These are phyloP conservation scores for Bubo bubo DNA, from an alignment of 2,113 vertebrate species.

Conservation along the genomic window DNA sequence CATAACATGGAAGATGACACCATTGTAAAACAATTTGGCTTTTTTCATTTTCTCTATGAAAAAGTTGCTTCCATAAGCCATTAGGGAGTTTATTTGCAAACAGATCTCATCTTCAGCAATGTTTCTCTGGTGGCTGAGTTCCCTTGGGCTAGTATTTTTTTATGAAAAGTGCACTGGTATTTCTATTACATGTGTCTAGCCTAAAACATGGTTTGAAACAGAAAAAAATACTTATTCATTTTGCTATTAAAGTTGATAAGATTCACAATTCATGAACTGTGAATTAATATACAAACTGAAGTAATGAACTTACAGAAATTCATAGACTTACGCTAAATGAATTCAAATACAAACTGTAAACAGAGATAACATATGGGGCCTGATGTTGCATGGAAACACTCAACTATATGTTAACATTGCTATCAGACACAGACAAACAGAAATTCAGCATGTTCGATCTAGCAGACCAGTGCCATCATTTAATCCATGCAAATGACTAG, in stretches of 20 bases:
- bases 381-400: not conserved
- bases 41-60: not conserved
- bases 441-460: not conserved
- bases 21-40: not conserved
- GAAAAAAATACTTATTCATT: constrained; percentile 20
- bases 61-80: not conserved
- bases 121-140: not conserved
- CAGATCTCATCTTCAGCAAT: not conserved
- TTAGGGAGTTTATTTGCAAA: not conserved
- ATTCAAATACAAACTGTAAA: not conserved
- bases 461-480: constrained; percentile 15
- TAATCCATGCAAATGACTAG: not conserved
- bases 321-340: not conserved
- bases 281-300: constrained; percentile 12
- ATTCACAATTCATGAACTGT: constrained; percentile 10
- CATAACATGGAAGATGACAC: not conserved
- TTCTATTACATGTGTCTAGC: not conserved
- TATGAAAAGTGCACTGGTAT: not conserved
- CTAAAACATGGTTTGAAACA: constrained; percentile 6
- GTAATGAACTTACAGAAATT: not conserved
- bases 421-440: not conserved
- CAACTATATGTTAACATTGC: not conserved
- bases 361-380: not conserved
- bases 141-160: not conserved
- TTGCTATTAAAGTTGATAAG: constrained; percentile 13